Evolutionary conservation across 2,888 invertebrate genomes (phyloP).

Genomic region (Trimorus sp.): DNA sequence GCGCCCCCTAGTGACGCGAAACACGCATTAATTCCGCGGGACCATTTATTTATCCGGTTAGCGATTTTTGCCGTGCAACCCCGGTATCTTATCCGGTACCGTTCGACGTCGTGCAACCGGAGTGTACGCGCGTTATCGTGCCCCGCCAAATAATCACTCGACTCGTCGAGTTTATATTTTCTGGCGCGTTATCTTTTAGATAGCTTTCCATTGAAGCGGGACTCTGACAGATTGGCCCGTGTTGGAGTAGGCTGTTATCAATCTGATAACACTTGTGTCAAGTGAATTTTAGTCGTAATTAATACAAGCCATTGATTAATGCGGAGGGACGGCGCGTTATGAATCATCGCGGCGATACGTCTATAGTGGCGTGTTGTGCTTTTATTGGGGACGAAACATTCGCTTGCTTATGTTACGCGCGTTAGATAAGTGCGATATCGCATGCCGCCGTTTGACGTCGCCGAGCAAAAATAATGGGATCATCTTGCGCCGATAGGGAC

Average conservation of each 20-base stretch:
- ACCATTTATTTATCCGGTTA: conserved; percentile 65
- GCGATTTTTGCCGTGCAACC: conserved; percentile 32
- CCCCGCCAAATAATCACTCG: conserved; percentile 49
- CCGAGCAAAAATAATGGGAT: conserved; percentile 26
- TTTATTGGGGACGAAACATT: conserved; percentile 36
- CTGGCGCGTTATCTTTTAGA: conserved; percentile 46
- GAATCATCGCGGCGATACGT: conserved; percentile 48
- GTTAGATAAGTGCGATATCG: conserved; percentile 37
- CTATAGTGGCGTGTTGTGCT: conserved; percentile 23
- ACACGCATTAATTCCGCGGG: conserved; percentile 64
- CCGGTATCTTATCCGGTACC: conserved; percentile 52
- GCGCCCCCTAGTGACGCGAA: no score
- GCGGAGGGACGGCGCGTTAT: conserved; percentile 40
- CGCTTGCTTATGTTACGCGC: conserved; percentile 36
- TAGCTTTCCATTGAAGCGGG: conserved; percentile 55
- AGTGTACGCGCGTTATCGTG: conserved; percentile 35
- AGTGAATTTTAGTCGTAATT: conserved; percentile 64
- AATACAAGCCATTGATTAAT: conserved; percentile 62
- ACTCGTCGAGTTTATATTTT: conserved; percentile 55
- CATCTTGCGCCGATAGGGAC: conserved; percentile 1
- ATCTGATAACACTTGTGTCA: conserved; percentile 62
- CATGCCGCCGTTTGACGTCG: conserved; percentile 20
- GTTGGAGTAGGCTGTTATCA: conserved; percentile 57
- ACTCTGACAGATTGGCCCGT: conserved; percentile 59
- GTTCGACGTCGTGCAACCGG: conserved; percentile 50